These are phyloP conservation scores for Euclidia mi DNA, from an alignment of 2,888 invertebrate species.

Conservation along the genomic window DNA sequence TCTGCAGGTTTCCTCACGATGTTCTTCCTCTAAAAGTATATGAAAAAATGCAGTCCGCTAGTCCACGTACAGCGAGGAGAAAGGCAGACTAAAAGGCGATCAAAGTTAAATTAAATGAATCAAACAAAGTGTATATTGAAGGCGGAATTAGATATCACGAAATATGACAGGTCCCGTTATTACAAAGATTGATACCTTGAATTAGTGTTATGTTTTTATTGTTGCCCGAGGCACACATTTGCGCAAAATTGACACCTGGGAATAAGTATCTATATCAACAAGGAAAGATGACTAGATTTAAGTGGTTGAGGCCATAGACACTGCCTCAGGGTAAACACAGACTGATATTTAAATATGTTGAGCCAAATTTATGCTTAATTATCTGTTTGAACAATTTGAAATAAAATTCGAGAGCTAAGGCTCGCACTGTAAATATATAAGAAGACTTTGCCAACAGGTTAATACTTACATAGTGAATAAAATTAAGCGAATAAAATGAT, in stretches of 20 bases:
- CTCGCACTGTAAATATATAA: too few species aligned
- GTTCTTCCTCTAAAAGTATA: too few species aligned
- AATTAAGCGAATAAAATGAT: too few species aligned
- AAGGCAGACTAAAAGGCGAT: not conserved
- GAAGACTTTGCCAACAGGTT: too few species aligned
- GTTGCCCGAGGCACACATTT: slow-evolving; percentile 7
- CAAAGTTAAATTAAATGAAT: too few species aligned
- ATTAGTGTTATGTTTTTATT: slow-evolving; percentile 9
- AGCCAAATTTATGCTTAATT: too few species aligned
- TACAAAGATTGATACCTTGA: slow-evolving; percentile 10
- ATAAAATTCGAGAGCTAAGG: too few species aligned
- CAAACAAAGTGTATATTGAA: not conserved
- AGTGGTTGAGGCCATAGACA: slow-evolving; percentile 1
- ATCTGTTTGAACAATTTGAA: too few species aligned
- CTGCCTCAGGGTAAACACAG: not conserved
- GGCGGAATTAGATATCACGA: slow-evolving; percentile 6
- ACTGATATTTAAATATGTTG: not conserved
- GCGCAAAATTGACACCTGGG: slow-evolving; percentile 16
- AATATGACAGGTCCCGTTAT: slow-evolving; percentile 22
- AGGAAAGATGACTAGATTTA: not conserved
- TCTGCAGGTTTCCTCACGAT: too few species aligned
- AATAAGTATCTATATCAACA: slow-evolving; percentile 9
- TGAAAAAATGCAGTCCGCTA: too few species aligned
- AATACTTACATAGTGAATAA: too few species aligned
- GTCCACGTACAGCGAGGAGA: not conserved